Conservation (phyloP, 37 sponge, comb jelly and placozoan genomes). For the Cliona cf. orientalis region DNA sequence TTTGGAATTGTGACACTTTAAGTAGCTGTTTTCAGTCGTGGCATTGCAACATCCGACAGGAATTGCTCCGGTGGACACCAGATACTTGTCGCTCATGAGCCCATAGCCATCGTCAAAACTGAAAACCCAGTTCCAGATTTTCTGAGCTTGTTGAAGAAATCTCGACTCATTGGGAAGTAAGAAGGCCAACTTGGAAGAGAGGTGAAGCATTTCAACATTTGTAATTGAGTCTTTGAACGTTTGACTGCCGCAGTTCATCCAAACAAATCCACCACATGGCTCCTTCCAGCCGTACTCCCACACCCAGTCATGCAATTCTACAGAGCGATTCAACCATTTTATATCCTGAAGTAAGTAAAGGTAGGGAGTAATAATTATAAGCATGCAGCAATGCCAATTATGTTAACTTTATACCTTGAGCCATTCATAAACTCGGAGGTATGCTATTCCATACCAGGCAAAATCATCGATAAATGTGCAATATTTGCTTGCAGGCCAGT, state of each 20-base stretch:
- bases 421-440: conserved; percentile 56
- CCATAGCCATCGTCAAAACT: conserved; percentile 50
- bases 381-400: not conserved
- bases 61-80: conserved; percentile 50
- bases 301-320: conserved; percentile 40
- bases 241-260: conserved; percentile 14
- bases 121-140: conserved; percentile 54
- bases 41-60: conserved; percentile 48
- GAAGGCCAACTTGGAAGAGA: conserved; percentile 26
- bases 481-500: conserved; percentile 41
- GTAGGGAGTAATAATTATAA: not conserved
- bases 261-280: conserved; percentile 52
- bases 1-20: not conserved
- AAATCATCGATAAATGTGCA: conserved; percentile 54
- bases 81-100: conserved; percentile 28
- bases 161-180: conserved; percentile 22
- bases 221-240: conserved; percentile 51
- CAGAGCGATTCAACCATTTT: conserved; percentile 37
- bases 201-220: conserved; percentile 44
- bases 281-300: conserved; percentile 47
- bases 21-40: not conserved
- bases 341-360: conserved; percentile 9
- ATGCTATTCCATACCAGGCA: conserved; percentile 59
- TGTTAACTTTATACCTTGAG: conserved; percentile 11
- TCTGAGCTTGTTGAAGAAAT: conserved; percentile 5